These are phyloP conservation scores for Scarus forsteni DNA, from an alignment of 2,797 vertebrate species.

Conservation along the genomic window DNA sequence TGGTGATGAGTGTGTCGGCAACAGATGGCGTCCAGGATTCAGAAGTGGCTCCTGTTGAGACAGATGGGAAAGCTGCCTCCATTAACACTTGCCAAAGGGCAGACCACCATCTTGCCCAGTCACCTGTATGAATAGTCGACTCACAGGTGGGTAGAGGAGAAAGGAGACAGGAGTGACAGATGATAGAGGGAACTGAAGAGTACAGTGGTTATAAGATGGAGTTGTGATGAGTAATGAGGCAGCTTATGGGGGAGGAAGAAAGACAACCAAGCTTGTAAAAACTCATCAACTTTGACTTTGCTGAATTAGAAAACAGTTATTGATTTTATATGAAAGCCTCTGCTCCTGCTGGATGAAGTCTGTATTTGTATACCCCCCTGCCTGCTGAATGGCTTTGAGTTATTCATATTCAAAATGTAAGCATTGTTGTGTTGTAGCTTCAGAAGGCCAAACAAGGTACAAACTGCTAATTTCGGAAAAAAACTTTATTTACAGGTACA, in stretches of 20 bases:
- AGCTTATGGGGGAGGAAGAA: not conserved
- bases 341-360: not conserved
- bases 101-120: not conserved
- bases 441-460: no score
- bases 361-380: not conserved
- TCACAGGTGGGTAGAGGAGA: constrained; percentile 21
- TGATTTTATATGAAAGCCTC: no score
- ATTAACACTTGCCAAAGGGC: constrained; percentile 13
- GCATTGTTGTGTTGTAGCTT: no score
- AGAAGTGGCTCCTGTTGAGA: constrained; percentile 16
- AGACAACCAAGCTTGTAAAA: not conserved
- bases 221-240: constrained; percentile 10
- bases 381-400: not conserved
- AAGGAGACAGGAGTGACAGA: constrained; percentile 4
- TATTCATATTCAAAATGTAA: not conserved
- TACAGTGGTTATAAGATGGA: not conserved
- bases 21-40: constrained; percentile 41
- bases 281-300: not conserved
- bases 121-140: constrained; percentile 2
- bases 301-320: not conserved
- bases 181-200: constrained; percentile 1
- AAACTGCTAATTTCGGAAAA: no score
- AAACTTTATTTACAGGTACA: no score
- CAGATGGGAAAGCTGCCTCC: constrained; percentile 26
- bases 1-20: constrained; percentile 19